Evolutionary conservation across 2,113 vertebrate species (phyloP).

Genomic region (Perca flavescens): DNA sequence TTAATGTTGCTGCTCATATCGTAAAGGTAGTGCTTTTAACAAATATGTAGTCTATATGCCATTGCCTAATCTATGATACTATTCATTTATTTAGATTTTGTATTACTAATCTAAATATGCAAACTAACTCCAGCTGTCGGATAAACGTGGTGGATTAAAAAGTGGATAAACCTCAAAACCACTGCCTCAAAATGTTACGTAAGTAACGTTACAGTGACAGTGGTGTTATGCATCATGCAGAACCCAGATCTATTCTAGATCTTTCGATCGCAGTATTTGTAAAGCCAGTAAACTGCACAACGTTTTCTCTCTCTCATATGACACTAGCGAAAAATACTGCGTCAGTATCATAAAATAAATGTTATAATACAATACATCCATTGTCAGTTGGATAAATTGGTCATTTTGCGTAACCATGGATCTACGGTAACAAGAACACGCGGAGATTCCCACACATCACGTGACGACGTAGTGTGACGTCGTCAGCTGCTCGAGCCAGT

Average conservation of each 20-base stretch:
- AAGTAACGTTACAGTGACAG: no score
- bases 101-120: background rate
- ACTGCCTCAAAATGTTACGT: no score
- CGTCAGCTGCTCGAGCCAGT: constrained; percentile 45
- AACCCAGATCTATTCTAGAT: constrained; percentile 5
- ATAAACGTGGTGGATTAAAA: background rate
- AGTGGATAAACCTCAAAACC: no score
- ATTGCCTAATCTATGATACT: background rate
- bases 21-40: background rate
- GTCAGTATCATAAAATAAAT: constrained; percentile 1
- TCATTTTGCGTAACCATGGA: background rate
- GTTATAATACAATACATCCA: no score
- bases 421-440: background rate
- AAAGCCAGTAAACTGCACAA: background rate
- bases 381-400: no score
- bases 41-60: no score
- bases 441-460: constrained; percentile 53
- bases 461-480: constrained; percentile 47
- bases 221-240: background rate
- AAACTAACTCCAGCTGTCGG: background rate
- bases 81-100: background rate
- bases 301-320: background rate
- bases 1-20: background rate
- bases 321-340: background rate
- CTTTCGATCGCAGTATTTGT: background rate